Base-by-base conservation (phyloP, 2,888 invertebrate species). In the Eupithecia vulgata region DNA sequence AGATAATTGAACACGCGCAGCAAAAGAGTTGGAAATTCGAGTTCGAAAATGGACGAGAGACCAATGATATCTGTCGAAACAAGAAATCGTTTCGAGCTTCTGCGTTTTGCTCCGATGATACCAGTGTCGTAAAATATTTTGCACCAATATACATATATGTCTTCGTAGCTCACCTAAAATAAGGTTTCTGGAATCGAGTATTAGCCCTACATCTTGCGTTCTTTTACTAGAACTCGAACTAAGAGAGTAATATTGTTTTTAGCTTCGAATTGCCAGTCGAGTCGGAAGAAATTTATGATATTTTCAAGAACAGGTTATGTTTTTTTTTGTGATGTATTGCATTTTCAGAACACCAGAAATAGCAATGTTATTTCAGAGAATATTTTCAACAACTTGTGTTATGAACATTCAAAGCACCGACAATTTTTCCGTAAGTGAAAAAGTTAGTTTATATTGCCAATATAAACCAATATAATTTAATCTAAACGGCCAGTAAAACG, bases 221-320 rank as follows among this genome's bases (percentile, higher is more conserved):
- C 21, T 52, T 48, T 21, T 52, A n/a, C n/a, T n/a, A 52, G 52
- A 21, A 52, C n/a, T n/a, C n/a, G n/a, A 52, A 52, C 21, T 21
- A 12, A 10, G 21, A 12, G 48, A 21, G 52, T 17, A 34, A 34
- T 59, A 30, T 59, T 17, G 30, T 59, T 34, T 48, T 59, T 34
- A 34, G 25, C 1, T 59, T 52, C 12, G 21, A 52, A 12, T 59
- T 25, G 30, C 57, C 13, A 30, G 59, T 15, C 21, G 21, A 21
- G n/a, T 12, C 21, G 13, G 57, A 57, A 25, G 57, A 57, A 13
- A 57, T 57, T 52, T 52, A 57, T 13, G 57, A 25, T 57, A 25
- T 57, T 57, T 57, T 57, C 57, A 57, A 57, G 57, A 57, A 57
- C 57, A 57, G 25, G 25, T 25, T 57, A 13, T 13, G 25, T 57